phyloP scores from a whole-genome alignment of 2,888 invertebrate genomes.

The Crepidodera aurea region DNA sequence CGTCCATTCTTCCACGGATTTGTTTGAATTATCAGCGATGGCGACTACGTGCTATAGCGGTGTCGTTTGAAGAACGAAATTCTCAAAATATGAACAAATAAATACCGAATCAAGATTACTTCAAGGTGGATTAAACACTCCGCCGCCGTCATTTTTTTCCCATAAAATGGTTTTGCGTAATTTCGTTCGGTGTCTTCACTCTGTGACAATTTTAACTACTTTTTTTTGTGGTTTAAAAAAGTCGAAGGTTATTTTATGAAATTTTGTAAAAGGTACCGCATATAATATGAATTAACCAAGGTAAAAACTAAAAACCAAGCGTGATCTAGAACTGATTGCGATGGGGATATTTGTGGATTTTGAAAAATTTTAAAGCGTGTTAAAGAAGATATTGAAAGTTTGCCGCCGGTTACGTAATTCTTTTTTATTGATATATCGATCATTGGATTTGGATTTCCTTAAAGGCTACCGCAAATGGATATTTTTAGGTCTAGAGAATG shows the following conservation, averaged over 20 bases:
- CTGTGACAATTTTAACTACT: background rate
- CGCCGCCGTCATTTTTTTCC: constrained; percentile 7
- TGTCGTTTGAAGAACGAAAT: constrained; percentile 8
- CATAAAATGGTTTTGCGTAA: constrained; percentile 19
- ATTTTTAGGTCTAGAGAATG: too few relatives aligned
- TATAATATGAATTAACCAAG: background rate
- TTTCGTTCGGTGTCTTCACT: background rate
- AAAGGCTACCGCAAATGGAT: too few relatives aligned
- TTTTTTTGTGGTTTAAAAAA: background rate
- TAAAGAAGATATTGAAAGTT: background rate
- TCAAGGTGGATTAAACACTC: constrained; percentile 21
- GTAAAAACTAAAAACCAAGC: background rate
- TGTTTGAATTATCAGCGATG: constrained; percentile 6
- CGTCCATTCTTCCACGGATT: background rate
- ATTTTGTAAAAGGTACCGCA: background rate
- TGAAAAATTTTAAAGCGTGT: background rate
- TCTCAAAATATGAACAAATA: constrained; percentile 23
- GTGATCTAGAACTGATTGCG: background rate
- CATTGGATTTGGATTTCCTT: too few relatives aligned
- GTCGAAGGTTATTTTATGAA: background rate
- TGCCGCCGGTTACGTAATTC: too few relatives aligned
- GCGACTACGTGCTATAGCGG: constrained; percentile 19
- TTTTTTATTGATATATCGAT: too few relatives aligned
- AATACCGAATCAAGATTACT: constrained; percentile 17
- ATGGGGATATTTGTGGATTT: background rate